phyloP scores from a whole-genome alignment of 2,888 invertebrate species.

The Lysandra coridon region DNA sequence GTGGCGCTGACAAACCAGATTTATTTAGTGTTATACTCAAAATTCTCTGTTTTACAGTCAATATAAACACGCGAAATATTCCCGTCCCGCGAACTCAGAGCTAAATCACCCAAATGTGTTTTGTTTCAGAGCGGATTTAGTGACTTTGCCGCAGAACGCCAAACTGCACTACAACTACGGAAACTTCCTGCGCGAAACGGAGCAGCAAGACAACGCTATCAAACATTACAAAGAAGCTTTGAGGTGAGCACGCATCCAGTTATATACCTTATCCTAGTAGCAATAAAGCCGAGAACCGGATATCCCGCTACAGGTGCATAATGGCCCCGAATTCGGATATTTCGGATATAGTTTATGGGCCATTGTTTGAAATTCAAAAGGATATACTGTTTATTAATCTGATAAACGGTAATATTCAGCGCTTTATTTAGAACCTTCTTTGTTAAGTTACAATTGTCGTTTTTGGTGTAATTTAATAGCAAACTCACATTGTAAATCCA shows the following conservation, averaged over 20 bases:
- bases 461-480: background rate
- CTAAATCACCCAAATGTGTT: slow-evolving; percentile 52
- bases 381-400: slow-evolving; percentile 19
- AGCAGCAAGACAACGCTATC: slow-evolving; percentile 86
- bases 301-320: background rate
- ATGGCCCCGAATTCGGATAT: slow-evolving; percentile 2
- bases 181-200: slow-evolving; percentile 89
- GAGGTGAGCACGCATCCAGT: slow-evolving; percentile 75
- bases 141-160: slow-evolving; percentile 91
- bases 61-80: background rate
- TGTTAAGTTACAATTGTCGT: background rate
- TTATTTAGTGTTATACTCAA: no score
- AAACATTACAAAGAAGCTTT: slow-evolving; percentile 90
- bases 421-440: slow-evolving; percentile 18
- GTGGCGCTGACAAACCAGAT: no score
- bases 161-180: slow-evolving; percentile 96
- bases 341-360: slow-evolving; percentile 22
- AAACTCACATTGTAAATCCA: background rate
- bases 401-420: slow-evolving; percentile 5
- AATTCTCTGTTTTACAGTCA: background rate
- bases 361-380: slow-evolving; percentile 15
- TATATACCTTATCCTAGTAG: background rate
- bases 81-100: background rate
- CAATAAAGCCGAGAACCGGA: background rate
- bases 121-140: slow-evolving; percentile 88